phyloP scores from a whole-genome alignment of 2,888 invertebrate genomes.

The Volucella inflata region DNA sequence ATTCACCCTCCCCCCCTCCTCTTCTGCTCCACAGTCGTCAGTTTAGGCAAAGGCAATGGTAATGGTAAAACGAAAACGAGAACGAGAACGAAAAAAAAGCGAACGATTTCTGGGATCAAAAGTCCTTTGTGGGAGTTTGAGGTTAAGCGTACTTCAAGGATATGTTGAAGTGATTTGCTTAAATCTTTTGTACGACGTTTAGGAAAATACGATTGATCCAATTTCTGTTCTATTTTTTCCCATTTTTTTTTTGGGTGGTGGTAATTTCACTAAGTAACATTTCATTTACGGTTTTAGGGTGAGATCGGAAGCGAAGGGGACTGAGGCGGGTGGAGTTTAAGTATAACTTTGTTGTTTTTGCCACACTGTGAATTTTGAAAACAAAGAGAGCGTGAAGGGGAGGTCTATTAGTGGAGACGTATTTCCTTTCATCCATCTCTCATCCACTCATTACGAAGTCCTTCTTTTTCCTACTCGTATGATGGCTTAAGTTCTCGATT shows the following conservation, averaged over 20 bases:
- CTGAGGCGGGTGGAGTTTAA: too few relatives aligned
- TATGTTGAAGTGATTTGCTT: conserved; percentile 66
- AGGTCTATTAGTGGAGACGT: too few relatives aligned
- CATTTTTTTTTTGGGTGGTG: conserved; percentile 56
- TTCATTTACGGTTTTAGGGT: conserved; percentile 53
- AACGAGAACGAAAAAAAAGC: neutral
- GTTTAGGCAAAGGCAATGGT: conserved; percentile 16
- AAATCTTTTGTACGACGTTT: conserved; percentile 73
- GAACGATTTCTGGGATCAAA: conserved; percentile 59
- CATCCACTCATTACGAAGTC: too few relatives aligned
- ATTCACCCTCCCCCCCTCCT: too few relatives aligned
- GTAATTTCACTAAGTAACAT: conserved; percentile 67
- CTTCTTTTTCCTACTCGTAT: too few relatives aligned
- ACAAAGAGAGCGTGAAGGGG: too few relatives aligned
- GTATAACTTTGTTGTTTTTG: too few relatives aligned
- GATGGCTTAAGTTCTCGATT: too few relatives aligned
- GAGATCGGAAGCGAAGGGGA: too few relatives aligned
- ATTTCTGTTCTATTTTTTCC: neutral
- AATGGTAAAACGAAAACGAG: neutral
- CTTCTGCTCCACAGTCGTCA: neutral
- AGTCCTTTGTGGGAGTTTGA: conserved; percentile 57
- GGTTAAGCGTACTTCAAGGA: conserved; percentile 67
- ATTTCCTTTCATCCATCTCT: too few relatives aligned
- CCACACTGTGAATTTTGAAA: too few relatives aligned
- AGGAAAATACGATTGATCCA: conserved; percentile 69